phyloP scores from a whole-genome alignment of 2,888 invertebrate genomes.

The Macrophya annulata region DNA sequence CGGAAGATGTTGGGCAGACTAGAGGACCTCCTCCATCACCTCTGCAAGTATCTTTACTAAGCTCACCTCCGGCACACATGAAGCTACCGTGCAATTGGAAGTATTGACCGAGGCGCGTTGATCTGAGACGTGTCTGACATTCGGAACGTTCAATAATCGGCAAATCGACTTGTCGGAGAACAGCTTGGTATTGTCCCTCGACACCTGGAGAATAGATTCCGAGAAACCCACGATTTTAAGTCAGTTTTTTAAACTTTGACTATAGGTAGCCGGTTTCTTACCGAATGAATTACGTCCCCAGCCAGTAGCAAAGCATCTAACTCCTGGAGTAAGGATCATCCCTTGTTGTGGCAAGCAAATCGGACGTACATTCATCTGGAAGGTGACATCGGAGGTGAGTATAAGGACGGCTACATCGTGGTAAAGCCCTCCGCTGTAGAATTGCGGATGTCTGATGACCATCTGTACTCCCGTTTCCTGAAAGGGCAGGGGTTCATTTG shows the following conservation, averaged over 20 bases:
- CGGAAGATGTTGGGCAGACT: conserved; percentile 68
- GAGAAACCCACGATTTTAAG: neutral
- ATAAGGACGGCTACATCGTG: conserved; percentile 90
- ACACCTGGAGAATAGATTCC: conserved; percentile 64
- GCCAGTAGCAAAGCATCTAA: conserved; percentile 86
- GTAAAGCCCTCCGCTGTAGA: conserved; percentile 85
- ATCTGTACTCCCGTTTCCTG: conserved; percentile 85
- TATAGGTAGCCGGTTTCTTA: conserved; percentile 72
- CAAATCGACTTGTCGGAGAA: conserved; percentile 87
- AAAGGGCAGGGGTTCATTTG: conserved; percentile 85
- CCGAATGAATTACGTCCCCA: conserved; percentile 89
- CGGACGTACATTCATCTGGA: conserved; percentile 86
- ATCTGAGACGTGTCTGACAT: conserved; percentile 85
- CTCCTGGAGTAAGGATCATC: conserved; percentile 78
- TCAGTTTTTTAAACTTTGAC: neutral
- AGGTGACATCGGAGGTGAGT: conserved; percentile 83
- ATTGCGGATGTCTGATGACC: conserved; percentile 84
- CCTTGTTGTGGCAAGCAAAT: conserved; percentile 84
- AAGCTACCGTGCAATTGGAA: conserved; percentile 87
- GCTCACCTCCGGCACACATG: conserved; percentile 90
- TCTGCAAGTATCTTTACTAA: conserved; percentile 87
- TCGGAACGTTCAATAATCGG: conserved; percentile 84
- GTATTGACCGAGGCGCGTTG: conserved; percentile 85
- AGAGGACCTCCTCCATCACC: conserved; percentile 77
- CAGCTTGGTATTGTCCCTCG: conserved; percentile 82